Conservation (phyloP, 1,140 invertebrate genomes). For the Drosophila tropicalis region DNA sequence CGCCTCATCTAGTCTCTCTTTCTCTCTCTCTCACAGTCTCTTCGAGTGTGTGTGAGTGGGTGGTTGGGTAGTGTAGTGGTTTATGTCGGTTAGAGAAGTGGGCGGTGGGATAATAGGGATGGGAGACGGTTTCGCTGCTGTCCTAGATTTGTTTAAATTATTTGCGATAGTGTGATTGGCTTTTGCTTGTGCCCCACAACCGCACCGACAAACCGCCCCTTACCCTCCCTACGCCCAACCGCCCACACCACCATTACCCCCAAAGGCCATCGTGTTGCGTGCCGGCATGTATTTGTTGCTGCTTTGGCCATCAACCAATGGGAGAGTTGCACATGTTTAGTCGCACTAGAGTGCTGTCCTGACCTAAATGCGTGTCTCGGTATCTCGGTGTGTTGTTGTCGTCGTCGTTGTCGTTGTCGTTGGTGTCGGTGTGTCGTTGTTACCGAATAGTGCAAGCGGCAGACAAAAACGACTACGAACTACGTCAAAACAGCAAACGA, state of each 20-base stretch:
- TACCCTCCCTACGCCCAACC: background rate
- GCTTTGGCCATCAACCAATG: constrained; percentile 70
- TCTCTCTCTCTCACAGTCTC: background rate
- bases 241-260: background rate
- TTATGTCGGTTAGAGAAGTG: background rate
- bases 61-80: background rate
- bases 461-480: constrained; percentile 19
- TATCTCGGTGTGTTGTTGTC: constrained; percentile 27
- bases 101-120: no score
- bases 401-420: background rate
- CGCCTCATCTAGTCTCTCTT: constrained; percentile 3
- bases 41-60: constrained; percentile 19
- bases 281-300: constrained; percentile 22
- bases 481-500: constrained; percentile 15
- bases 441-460: constrained; percentile 67
- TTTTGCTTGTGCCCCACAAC: constrained; percentile 53
- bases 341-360: constrained; percentile 57
- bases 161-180: constrained; percentile 83
- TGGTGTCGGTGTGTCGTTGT: constrained; percentile 35
- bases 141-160: constrained; percentile 83
- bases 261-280: constrained; percentile 7
- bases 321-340: constrained; percentile 78
- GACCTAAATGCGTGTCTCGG: constrained; percentile 70
- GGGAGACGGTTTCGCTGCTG: constrained; percentile 31
- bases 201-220: background rate